Base-by-base conservation (phyloP, 2,888 invertebrate species). In the Didymodactylos carnosus region DNA sequence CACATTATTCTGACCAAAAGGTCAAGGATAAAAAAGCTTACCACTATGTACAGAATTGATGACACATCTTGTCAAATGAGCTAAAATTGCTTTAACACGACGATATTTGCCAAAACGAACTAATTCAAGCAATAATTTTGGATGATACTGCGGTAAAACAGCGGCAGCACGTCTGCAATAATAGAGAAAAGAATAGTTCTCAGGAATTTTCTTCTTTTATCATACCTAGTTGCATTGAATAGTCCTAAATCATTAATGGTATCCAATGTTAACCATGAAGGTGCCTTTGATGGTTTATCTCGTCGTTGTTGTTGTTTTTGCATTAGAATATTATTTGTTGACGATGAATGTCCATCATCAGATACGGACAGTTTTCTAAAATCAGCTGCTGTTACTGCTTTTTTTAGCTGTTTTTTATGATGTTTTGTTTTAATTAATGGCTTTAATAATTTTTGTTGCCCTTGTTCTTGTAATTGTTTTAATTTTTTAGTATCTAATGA, bases 81-180 rank as follows among this genome's bases (percentile, higher is more conserved):
- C 90, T 62, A 99, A 86, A 77, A 99, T 98, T 0, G 97, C 97
- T 82, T 97, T 95, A 0, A 98, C 98, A 89, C 97, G 91, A 80
- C 92, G 87, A 11, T 78, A 94, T 85, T 94, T 95, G 5, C 98
- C 98, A 73, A 94, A 95, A 85, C 97, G 97, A 39, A 99, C 86
- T 49, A 99, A 85, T 81, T 98, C 98, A 91, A 98, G 95, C 43
- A 99, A 85, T 80, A 97, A 97, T 80, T 95, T 95, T 0, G 98
- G 98, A 85, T 99, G 98, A 82, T 98, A 99, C 80, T 99, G 98
- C 8, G 74, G 74, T 39, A 74, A 13, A 29, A 71, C 62, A 16
- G 74, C 53, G 16, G 53, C 71, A 29, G 39, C 62, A 41, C 69
- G 40, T 40, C 69, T 72, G 8, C 62, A 19, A 27, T 62, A 29